These are phyloP conservation scores for Rhysida immarginata DNA, from an alignment of 1,140 invertebrate genomes.

Conservation along the genomic window DNA sequence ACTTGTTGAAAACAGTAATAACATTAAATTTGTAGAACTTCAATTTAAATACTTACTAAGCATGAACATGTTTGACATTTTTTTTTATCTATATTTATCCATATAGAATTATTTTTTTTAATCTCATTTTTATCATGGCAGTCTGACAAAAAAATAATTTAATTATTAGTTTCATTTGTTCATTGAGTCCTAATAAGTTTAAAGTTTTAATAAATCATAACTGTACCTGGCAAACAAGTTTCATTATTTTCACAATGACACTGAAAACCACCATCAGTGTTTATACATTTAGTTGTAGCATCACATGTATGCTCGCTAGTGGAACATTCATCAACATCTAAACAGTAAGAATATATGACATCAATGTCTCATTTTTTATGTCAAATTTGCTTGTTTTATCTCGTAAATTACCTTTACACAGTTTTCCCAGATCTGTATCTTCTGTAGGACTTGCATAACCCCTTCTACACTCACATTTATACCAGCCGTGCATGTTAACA, in stretches of 20 bases:
- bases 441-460: slow-evolving; percentile 47
- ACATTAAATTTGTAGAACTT: too few relatives aligned
- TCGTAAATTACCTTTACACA: slow-evolving; percentile 41
- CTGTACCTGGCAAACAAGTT: slow-evolving; percentile 38
- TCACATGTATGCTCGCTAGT: slow-evolving; percentile 60
- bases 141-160: slow-evolving; percentile 29
- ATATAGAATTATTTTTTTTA: too few relatives aligned
- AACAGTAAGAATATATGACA: slow-evolving; percentile 21
- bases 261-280: slow-evolving; percentile 59
- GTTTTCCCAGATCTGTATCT: slow-evolving; percentile 41
- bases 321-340: slow-evolving; percentile 75
- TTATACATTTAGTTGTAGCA: slow-evolving; percentile 56
- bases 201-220: neutral
- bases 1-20: too few relatives aligned
- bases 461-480: slow-evolving; percentile 69
- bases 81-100: slow-evolving; percentile 1
- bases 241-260: slow-evolving; percentile 50
- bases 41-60: neutral
- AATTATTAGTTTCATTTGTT: neutral
- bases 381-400: neutral
- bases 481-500: slow-evolving; percentile 83
- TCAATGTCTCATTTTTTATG: neutral
- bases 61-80: neutral
- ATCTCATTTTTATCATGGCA: too few relatives aligned
- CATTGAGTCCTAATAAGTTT: neutral